Conservation (phyloP, 2,797 vertebrate genomes). For the Denticeps clupeoides region DNA sequence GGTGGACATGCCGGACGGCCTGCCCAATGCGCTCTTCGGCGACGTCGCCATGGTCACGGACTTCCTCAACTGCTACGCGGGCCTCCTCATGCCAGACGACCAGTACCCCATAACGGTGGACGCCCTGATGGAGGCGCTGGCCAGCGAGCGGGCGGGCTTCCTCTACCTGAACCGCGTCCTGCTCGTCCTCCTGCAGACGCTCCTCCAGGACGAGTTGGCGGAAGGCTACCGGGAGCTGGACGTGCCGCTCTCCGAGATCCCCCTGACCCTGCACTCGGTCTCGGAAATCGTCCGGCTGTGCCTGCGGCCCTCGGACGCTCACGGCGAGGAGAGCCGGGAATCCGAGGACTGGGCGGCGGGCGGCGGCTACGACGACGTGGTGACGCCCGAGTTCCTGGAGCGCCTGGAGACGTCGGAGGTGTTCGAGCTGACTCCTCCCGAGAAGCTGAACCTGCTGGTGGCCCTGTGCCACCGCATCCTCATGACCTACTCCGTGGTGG, state of each 20-base stretch:
- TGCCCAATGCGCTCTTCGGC: conserved; percentile 90
- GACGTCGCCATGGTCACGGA: conserved; percentile 90
- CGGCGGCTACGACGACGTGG: conserved; percentile 73
- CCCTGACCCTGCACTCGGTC: conserved; percentile 85
- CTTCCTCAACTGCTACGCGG: conserved; percentile 84
- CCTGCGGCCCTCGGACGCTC: conserved; percentile 76
- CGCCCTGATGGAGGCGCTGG: conserved; percentile 84
- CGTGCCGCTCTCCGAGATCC: conserved; percentile 90
- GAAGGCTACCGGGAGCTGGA: conserved; percentile 93
- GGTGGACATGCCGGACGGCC: conserved; percentile 88
- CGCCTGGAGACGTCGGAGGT: conserved; percentile 84
- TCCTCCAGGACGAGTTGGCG: conserved; percentile 91
- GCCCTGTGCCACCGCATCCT: conserved; percentile 91
- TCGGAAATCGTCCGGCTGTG: conserved; percentile 91
- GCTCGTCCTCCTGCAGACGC: conserved; percentile 85
- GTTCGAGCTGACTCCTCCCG: conserved; percentile 80
- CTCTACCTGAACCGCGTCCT: conserved; percentile 85
- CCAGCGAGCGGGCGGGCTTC: conserved; percentile 83
- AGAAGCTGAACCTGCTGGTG: conserved; percentile 79
- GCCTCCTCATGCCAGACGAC: conserved; percentile 83
- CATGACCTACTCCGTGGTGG: conserved; percentile 93
- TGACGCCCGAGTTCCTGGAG: conserved; percentile 84
- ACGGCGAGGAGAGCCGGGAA: conserved; percentile 67
- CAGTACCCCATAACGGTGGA: conserved; percentile 82
- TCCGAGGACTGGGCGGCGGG: conserved; percentile 48